Evolutionary conservation across 1,140 invertebrate species (phyloP).

Genomic region (Meloidogyne chitwoodi): DNA sequence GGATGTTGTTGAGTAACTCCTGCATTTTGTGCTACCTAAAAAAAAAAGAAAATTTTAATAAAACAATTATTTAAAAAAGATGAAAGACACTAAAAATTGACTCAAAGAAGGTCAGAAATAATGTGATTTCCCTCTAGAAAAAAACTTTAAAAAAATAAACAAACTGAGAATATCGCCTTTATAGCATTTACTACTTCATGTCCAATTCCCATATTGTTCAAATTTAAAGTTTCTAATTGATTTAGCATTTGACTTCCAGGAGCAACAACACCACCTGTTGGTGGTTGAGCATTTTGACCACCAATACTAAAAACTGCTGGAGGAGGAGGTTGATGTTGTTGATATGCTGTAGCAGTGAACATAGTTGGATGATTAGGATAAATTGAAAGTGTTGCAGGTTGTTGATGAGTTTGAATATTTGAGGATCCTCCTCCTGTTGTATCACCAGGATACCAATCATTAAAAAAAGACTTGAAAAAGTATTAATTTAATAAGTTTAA

Average conservation of each 20-base stretch:
- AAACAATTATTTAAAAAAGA: too few relatives aligned
- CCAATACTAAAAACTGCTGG: neutral
- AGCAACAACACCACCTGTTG: neutral
- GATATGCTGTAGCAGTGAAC: neutral
- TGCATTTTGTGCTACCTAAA: neutral
- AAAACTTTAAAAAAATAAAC: too few relatives aligned
- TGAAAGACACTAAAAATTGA: too few relatives aligned
- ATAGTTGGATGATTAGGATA: neutral
- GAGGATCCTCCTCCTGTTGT: too few relatives aligned
- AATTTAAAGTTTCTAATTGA: slow-evolving; percentile 20
- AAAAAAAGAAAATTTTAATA: neutral
- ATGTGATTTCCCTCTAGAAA: too few relatives aligned
- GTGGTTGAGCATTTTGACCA: neutral
- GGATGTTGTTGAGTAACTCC: neutral
- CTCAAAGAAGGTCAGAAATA: too few relatives aligned
- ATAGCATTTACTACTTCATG: slow-evolving; percentile 28
- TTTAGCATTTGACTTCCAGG: slow-evolving; percentile 19
- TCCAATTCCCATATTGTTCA: slow-evolving; percentile 18
- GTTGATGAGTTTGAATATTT: neutral
- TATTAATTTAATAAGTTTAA: neutral
- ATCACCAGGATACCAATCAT: neutral
- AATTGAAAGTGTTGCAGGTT: neutral
- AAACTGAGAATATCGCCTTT: neutral
- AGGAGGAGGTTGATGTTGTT: neutral
- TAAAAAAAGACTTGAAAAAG: neutral